Base-by-base conservation (phyloP, 2,797 vertebrate genomes). In the Avahi laniger region DNA sequence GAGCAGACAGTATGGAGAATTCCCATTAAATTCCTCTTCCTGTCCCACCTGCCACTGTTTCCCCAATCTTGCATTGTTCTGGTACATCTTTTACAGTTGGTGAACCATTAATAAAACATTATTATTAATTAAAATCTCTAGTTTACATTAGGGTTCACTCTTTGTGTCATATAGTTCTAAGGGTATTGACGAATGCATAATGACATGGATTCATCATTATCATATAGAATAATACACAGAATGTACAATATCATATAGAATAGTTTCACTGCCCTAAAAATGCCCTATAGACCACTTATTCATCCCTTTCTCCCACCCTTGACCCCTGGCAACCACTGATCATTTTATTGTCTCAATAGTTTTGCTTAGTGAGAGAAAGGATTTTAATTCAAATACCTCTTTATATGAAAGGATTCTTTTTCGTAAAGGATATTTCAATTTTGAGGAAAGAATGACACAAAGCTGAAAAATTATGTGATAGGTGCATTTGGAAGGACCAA, bases 391-490 rank as follows among this genome's bases (percentile, higher is more conserved):
- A 89, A 61, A 93, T 28, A 65, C 10, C 2, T 94, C 30, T 95
- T 95, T 72, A 72, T 54, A 17, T 70, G 59, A 87, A 97, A 76
- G 2, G 22, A 0, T 87, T 89, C 38, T 78, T 81, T 92, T 78
- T 86, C 48, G 17, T 85, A 18, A 93, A 76, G 15, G 5, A 52
- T 48, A 78, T 81, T 94, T 67, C 26, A 80, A 7, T 73, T 96
- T 93, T 88, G 30, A 90, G 76, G 43, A 91, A 65, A 95, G n/a
- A 97, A 87, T 70, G 7, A 15, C 38, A 93, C 28, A 52, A 73
- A 94, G 33, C 85, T 83, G 10, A 86, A 69, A 91, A 78, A 75
- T 73, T 89, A 63, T 24, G 75, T 18, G 3, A 33, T 43, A 28
- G 18, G 30, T 43, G 2, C 35, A 38, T 94, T 95, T 88, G 57